A percentile compares a stretch with the other conserved stretches of the same genome.
phyloP scores from a whole-genome alignment of 30 jellyfish, hydroid and myxozoan genomes.

The Haliclystus octoradiatus region DNA sequence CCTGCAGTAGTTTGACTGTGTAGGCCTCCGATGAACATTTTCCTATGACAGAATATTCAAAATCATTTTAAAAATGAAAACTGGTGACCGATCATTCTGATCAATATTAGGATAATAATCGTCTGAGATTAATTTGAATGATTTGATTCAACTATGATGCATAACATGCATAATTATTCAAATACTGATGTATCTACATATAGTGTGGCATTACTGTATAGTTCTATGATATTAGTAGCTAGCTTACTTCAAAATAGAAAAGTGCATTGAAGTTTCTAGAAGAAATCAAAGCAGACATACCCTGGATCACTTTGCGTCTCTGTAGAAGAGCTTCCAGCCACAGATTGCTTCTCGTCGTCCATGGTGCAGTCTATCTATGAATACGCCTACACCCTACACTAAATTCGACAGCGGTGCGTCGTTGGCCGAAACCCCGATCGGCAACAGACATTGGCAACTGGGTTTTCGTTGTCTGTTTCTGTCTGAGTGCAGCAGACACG shows the following conservation, averaged over 20 bases:
- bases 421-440: constrained; percentile 1
- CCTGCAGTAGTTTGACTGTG: constrained; percentile 91
- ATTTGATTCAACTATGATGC: too few relatives aligned
- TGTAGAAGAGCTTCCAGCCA: background rate
- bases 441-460: constrained; percentile 2
- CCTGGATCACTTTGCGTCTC: background rate
- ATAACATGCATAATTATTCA: too few relatives aligned
- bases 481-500: background rate
- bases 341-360: background rate
- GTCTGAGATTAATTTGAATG: too few relatives aligned
- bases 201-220: too few relatives aligned
- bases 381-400: background rate
- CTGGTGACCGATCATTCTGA: too few relatives aligned
- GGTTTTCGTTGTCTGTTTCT: constrained; percentile 1
- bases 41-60: constrained; percentile 32
- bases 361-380: background rate
- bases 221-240: too few relatives aligned
- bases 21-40: constrained; percentile 92
- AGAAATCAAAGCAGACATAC: background rate
- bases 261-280: too few relatives aligned
- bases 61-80: too few relatives aligned
- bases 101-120: too few relatives aligned
- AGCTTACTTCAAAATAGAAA: too few relatives aligned
- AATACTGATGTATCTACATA: too few relatives aligned
- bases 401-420: background rate